Conservation (phyloP, 2,888 invertebrate genomes). For the Mythimna lalbum region DNA sequence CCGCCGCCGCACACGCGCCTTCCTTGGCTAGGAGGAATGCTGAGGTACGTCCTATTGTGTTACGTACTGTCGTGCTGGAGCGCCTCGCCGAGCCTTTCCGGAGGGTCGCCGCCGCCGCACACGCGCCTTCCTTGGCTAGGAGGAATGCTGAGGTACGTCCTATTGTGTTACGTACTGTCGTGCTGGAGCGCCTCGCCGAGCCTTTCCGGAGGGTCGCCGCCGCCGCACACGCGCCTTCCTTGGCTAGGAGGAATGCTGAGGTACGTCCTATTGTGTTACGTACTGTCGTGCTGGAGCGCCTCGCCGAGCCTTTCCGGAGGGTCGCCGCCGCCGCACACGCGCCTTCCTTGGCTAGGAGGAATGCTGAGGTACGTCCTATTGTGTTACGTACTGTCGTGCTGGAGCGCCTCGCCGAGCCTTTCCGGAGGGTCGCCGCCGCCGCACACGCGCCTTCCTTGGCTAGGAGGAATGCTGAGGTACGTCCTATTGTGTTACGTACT, state of each 20-base stretch:
- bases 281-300: slow-evolving; percentile 53
- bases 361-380: slow-evolving; percentile 69
- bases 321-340: slow-evolving; percentile 46
- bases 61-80: slow-evolving; percentile 31
- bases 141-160: slow-evolving; percentile 71
- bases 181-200: slow-evolving; percentile 76
- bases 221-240: slow-evolving; percentile 53
- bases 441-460: slow-evolving; percentile 56
- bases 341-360: slow-evolving; percentile 61
- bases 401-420: slow-evolving; percentile 76
- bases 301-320: slow-evolving; percentile 74
- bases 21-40: slow-evolving; percentile 66
- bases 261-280: slow-evolving; percentile 51
- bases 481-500: neutral
- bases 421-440: slow-evolving; percentile 60
- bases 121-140: slow-evolving; percentile 59
- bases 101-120: slow-evolving; percentile 43
- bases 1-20: slow-evolving; percentile 53
- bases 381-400: too few relatives aligned
- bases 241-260: slow-evolving; percentile 70
- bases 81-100: slow-evolving; percentile 75
- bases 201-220: slow-evolving; percentile 67
- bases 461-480: slow-evolving; percentile 73
- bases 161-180: too few relatives aligned
- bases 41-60: slow-evolving; percentile 63